phyloP scores from a whole-genome alignment of 2,888 invertebrate species.

The Crocallis elinguaria region DNA sequence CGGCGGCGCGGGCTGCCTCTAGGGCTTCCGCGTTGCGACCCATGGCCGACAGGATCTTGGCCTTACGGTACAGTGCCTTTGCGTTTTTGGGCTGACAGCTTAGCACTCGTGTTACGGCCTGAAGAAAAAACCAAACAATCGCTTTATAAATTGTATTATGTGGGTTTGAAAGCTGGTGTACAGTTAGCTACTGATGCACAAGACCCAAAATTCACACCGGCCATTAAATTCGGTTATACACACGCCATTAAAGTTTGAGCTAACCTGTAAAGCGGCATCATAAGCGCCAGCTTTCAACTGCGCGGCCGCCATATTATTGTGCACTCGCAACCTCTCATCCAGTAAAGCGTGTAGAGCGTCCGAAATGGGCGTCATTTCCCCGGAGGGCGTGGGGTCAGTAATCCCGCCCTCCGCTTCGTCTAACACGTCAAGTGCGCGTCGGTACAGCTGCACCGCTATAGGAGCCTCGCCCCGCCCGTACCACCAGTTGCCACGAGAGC shows the following conservation, averaged over 20 bases:
- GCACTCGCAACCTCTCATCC: constrained; percentile 92
- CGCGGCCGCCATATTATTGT: constrained; percentile 96
- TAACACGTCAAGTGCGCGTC: constrained; percentile 92
- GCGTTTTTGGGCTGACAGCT: constrained; percentile 94
- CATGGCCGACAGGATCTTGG: constrained; percentile 75
- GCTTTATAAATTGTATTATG: no score
- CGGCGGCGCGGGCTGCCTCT: constrained; percentile 76
- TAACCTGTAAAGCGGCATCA: constrained; percentile 91
- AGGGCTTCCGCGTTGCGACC: constrained; percentile 89
- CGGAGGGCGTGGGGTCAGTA: constrained; percentile 79
- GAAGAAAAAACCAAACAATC: constrained; percentile 34
- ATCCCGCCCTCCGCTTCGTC: constrained; percentile 89
- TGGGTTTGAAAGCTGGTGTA: no score
- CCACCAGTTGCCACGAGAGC: constrained; percentile 96
- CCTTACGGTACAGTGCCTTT: constrained; percentile 94
- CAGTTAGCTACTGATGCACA: no score
- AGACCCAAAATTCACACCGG: no score
- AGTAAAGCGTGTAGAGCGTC: constrained; percentile 80
- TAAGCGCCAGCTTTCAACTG: constrained; percentile 95
- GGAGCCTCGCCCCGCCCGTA: constrained; percentile 92
- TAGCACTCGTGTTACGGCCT: constrained; percentile 93
- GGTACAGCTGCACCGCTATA: constrained; percentile 93
- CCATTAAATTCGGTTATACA: no score
- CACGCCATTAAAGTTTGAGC: not conserved
- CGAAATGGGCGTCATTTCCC: constrained; percentile 64